Conservation (phyloP, 2,888 invertebrate genomes). For the Phoenoteleia sp. region DNA sequence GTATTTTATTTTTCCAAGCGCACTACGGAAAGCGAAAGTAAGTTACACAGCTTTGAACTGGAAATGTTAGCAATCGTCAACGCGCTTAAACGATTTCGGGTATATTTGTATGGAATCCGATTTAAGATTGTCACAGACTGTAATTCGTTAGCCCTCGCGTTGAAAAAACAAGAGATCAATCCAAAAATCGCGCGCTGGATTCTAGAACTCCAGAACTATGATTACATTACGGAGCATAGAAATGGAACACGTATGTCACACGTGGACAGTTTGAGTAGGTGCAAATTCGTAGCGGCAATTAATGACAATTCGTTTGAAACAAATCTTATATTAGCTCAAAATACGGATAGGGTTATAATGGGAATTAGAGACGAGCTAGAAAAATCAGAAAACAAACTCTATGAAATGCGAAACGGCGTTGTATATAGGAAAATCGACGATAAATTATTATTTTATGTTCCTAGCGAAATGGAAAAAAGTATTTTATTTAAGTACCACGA, state of each 20-base stretch:
- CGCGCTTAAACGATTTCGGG: conserved; percentile 7
- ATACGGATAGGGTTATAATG: background rate
- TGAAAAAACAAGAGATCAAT: background rate
- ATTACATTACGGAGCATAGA: background rate
- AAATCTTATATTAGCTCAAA: conserved; percentile 15
- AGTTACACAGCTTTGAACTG: conserved; percentile 25
- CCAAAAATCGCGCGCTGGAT: background rate
- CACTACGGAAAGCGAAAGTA: background rate
- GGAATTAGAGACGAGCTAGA: conserved; percentile 3
- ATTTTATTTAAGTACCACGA: conserved; percentile 27
- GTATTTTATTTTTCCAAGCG: conserved; percentile 38
- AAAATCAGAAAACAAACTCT: conserved; percentile 20
- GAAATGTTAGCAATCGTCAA: conserved; percentile 24
- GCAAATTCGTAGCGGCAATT: background rate
- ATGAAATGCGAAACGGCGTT: conserved; percentile 42
- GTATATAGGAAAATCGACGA: conserved; percentile 14
- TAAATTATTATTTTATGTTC: conserved; percentile 30
- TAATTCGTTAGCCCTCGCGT: background rate
- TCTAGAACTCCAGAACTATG: background rate
- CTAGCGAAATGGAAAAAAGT: conserved; percentile 11
- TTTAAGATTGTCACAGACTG: background rate
- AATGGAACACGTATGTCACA: conserved; percentile 11
- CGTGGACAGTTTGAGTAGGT: conserved; percentile 14
- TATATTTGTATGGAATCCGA: background rate
- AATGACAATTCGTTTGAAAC: conserved; percentile 30